Evolutionary conservation across 2,888 invertebrate species (phyloP).

Genomic region (Watsonalla cultraria): DNA sequence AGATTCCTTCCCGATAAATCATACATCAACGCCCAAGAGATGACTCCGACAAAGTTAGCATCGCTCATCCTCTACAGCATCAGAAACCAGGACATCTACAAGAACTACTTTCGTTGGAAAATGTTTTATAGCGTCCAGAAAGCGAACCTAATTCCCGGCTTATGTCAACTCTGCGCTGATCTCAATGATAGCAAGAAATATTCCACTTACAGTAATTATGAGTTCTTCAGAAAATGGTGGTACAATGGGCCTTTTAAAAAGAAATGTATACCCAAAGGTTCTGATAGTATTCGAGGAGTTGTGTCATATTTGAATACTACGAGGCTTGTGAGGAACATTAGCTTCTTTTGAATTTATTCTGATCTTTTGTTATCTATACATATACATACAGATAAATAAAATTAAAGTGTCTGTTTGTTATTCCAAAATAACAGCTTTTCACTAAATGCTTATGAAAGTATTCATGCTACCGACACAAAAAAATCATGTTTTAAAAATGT

Average conservation of each 20-base stretch:
- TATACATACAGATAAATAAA: no score
- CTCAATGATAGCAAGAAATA: constrained; percentile 35
- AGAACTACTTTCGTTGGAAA: constrained; percentile 47
- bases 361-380: not conserved
- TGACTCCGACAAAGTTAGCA: constrained; percentile 32
- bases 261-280: constrained; percentile 36
- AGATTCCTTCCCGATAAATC: constrained; percentile 61
- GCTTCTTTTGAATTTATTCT: not conserved
- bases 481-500: no score
- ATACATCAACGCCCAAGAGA: constrained; percentile 39
- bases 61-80: constrained; percentile 37
- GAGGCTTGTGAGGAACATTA: not conserved
- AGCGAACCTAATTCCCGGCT: constrained; percentile 29
- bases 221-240: constrained; percentile 58
- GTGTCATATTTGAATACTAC: constrained; percentile 26
- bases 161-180: constrained; percentile 48
- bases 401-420: no score
- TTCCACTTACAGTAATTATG: constrained; percentile 23
- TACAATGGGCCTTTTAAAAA: constrained; percentile 29
- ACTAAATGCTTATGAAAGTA: no score
- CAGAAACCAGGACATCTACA: constrained; percentile 33
- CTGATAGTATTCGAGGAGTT: constrained; percentile 23
- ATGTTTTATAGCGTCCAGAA: constrained; percentile 39
- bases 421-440: no score
- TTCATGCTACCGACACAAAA: no score